Evolutionary conservation across 2,113 vertebrate species (phyloP), one percentile per base, ranked within the genome.

Genomic region (Nothobranchius kuhntae): DNA sequence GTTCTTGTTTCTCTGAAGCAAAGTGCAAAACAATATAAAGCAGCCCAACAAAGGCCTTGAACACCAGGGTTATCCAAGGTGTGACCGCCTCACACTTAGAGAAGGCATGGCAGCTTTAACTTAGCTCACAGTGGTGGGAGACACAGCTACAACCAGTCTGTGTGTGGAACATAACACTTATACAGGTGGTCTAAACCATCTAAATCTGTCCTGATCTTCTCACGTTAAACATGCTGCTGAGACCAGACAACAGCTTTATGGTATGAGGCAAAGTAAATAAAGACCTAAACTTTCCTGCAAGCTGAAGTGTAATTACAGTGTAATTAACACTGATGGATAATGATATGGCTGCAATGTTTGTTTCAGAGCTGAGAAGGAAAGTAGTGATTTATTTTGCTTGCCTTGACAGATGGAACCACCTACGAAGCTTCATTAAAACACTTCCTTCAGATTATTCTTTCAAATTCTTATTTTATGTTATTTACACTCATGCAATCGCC

Each of bases 381-480:
- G 7, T n/a, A 14, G 13, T 24, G 51, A 80, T 67, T 35, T 52
- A 47, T 56, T 36, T 30, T 8, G 53, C 63, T 46, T 15, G 12
- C 26, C 53, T 55, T 59, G 40, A 46, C 46, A 62, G 47, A 68
- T 77, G 61, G 69, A 60, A 75, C 53, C 21, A 47, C 61, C 50
- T 65, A 62, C 65, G 65, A 66, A 70, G 77, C 26, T 44, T 7
- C 15, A 36, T 73, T 71, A 61, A 70, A 60, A 78, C 68, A 30
- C 3, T 48, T 53, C 44, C 65, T 24, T 73, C 54, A 73, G 47
- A 61, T 21, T 12, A 65, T 30, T 65, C 65, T 56, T 60, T 69
- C 57, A 48, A n/a, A 48, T 53, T 0, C 36, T 38, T 36, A 47
- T 56, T 66, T 64, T 61, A 61, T 65, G 24, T 40, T 40, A 45